Evolutionary conservation across 2,797 vertebrate species (phyloP).

Genomic region (Molothrus aeneus): DNA sequence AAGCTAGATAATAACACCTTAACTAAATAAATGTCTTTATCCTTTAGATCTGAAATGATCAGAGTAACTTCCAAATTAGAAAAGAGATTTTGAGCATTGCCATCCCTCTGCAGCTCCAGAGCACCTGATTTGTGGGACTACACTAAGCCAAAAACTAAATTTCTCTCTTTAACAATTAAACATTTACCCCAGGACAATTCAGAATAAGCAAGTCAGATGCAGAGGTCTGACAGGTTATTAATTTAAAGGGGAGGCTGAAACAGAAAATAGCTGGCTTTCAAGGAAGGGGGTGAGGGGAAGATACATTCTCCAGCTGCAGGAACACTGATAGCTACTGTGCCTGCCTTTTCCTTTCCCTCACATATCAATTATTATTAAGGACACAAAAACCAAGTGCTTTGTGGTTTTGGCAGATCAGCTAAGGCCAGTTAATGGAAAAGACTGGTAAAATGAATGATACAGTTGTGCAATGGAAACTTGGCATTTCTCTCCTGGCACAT

Average conservation of each 20-base stretch:
- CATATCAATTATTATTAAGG: background rate
- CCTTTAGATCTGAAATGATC: background rate
- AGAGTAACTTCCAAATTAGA: background rate
- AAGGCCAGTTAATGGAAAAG: background rate
- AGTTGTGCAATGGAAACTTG: background rate
- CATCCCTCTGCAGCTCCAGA: background rate
- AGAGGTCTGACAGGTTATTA: constrained; percentile 6
- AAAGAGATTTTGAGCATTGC: background rate
- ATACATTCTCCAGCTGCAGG: background rate
- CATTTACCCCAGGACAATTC: background rate
- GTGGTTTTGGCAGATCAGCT: background rate
- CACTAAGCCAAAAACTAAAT: background rate
- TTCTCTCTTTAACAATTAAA: background rate
- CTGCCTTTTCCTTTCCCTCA: background rate
- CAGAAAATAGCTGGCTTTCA: background rate
- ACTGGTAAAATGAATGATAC: background rate
- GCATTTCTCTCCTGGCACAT: background rate
- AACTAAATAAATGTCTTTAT: background rate
- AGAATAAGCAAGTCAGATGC: background rate
- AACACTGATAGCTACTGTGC: background rate
- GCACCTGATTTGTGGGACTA: background rate
- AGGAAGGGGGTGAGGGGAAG: background rate
- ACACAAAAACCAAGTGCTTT: background rate
- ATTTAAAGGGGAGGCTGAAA: background rate
- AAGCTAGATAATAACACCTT: background rate